phyloP scores from a whole-genome alignment of 1,140 invertebrate genomes.

The Coelopa frigida region DNA sequence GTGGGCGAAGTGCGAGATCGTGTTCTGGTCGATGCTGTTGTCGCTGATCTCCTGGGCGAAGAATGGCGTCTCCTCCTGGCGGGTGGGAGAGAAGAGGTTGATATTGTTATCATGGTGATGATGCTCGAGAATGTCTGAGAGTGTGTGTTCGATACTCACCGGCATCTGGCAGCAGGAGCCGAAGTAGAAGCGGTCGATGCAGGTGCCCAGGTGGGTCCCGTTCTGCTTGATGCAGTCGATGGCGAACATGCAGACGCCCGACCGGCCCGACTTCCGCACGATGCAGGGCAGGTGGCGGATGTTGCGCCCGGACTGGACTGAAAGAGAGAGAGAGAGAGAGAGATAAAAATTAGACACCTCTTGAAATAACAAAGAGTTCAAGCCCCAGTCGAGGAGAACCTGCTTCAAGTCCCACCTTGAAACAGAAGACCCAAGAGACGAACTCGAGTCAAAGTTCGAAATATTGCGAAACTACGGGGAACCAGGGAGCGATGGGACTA shows the following conservation, averaged over 20 bases:
- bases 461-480: not conserved
- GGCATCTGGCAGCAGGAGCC: constrained; percentile 78
- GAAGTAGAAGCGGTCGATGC: constrained; percentile 87
- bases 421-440: no score
- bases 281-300: constrained; percentile 81
- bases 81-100: not conserved
- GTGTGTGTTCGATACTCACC: constrained; percentile 20
- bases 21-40: constrained; percentile 49
- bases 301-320: constrained; percentile 69
- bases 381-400: not conserved
- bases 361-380: not conserved
- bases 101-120: constrained; percentile 1
- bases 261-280: constrained; percentile 66
- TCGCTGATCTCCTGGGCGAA: constrained; percentile 44
- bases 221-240: constrained; percentile 87
- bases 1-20: constrained; percentile 46
- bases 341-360: no score
- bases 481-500: not conserved
- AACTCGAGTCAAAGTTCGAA: not conserved
- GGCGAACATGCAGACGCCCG: constrained; percentile 89
- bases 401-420: not conserved
- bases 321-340: no score
- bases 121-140: not conserved
- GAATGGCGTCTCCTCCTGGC: constrained; percentile 31
- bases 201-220: constrained; percentile 83